Conservation (phyloP, 2,888 invertebrate genomes). For the Andrena dorsata region DNA sequence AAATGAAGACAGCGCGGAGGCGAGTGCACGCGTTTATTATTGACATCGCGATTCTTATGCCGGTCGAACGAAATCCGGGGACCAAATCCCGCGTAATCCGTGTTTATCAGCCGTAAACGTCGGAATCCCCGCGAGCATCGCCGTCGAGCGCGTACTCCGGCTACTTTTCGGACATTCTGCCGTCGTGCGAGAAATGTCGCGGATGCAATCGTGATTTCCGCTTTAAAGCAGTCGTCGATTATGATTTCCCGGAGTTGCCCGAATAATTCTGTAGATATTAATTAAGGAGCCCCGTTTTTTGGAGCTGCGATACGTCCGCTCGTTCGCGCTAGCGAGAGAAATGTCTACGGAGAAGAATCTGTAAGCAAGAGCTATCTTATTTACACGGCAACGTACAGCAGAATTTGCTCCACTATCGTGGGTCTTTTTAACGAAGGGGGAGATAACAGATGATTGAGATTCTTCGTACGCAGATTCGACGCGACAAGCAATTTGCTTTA, state of each 20-base stretch:
- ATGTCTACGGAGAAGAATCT: too few relatives aligned
- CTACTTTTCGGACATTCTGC: neutral
- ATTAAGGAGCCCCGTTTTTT: neutral
- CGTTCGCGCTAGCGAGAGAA: too few relatives aligned
- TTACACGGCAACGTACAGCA: neutral
- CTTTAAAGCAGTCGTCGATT: conserved; percentile 5
- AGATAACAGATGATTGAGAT: conserved; percentile 3
- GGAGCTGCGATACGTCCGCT: neutral
- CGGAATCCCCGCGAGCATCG: neutral
- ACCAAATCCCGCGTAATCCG: conserved; percentile 14
- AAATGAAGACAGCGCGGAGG: conserved; percentile 29
- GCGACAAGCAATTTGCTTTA: conserved; percentile 13
- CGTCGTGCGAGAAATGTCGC: neutral
- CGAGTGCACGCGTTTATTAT: conserved; percentile 31
- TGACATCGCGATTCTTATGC: conserved; percentile 5
- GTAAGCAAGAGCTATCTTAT: too few relatives aligned
- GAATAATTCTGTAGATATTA: neutral
- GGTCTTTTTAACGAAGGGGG: neutral
- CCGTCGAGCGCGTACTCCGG: neutral
- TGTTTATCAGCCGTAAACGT: conserved; percentile 49
- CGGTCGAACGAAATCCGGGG: neutral
- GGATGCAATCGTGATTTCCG: neutral
- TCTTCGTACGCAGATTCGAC: neutral
- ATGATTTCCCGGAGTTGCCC: neutral
- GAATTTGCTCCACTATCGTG: neutral